These are phyloP conservation scores for Chlorops oryzae DNA, from an alignment of 1,140 invertebrate genomes.

Conservation along the genomic window DNA sequence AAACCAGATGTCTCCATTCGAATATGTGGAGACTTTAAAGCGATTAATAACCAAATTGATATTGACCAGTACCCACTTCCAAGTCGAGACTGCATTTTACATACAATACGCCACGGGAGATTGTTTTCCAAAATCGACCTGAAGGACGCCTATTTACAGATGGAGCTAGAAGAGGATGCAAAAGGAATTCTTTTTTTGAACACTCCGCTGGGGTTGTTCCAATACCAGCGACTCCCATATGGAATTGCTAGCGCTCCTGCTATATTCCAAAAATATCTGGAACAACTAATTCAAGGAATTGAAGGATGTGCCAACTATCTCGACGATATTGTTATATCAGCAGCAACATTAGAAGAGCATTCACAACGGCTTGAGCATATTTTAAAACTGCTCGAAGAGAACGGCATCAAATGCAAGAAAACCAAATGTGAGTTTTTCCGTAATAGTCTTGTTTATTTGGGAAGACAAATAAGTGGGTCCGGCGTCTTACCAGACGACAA, in stretches of 20 bases:
- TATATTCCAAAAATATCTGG: conserved; percentile 36
- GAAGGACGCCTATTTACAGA: conserved; percentile 25
- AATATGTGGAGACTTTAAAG: conserved; percentile 50
- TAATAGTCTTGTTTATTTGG: neutral
- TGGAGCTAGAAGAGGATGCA: conserved; percentile 28
- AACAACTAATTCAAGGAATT: conserved; percentile 31
- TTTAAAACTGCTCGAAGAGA: conserved; percentile 18
- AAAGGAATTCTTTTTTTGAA: conserved; percentile 22
- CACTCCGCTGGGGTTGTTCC: conserved; percentile 39
- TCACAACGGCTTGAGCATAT: conserved; percentile 28
- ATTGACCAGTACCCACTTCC: conserved; percentile 39
- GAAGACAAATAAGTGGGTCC: conserved; percentile 26
- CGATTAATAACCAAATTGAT: conserved; percentile 36
- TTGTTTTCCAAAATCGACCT: conserved; percentile 31
- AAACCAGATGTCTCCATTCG: conserved; percentile 46
- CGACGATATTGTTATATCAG: conserved; percentile 41
- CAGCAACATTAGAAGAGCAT: conserved; percentile 21
- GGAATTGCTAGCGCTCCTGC: conserved; percentile 40
- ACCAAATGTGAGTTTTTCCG: conserved; percentile 22
- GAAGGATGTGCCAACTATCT: conserved; percentile 34
- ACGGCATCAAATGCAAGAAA: conserved; percentile 21
- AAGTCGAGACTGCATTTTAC: conserved; percentile 33
- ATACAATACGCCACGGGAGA: conserved; percentile 31
- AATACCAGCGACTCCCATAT: conserved; percentile 48
- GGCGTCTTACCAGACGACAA: neutral